phyloP scores from a whole-genome alignment of 1,140 invertebrate genomes.

The Drosophila mayri region DNA sequence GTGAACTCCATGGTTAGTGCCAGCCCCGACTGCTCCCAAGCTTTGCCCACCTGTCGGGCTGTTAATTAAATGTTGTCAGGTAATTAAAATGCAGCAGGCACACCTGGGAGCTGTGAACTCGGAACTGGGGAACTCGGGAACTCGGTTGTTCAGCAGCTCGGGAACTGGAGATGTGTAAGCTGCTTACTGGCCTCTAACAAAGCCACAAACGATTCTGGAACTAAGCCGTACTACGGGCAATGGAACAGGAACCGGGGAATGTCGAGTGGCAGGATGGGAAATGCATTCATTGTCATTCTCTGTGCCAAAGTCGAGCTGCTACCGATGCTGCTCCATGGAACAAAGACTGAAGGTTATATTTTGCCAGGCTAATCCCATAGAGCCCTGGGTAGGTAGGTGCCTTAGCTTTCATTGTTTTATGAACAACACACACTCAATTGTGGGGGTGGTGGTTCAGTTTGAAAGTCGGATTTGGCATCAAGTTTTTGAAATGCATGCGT shows the following conservation, averaged over 20 bases:
- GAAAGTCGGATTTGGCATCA: slow-evolving; percentile 17
- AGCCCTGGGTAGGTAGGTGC: not conserved
- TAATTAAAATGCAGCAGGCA: slow-evolving; percentile 50
- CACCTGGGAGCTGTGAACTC: slow-evolving; percentile 4
- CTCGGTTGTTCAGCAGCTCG: not conserved
- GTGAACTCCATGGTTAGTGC: not conserved
- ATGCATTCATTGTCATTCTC: slow-evolving; percentile 32
- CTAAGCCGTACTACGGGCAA: slow-evolving; percentile 10
- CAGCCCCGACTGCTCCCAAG: not conserved
- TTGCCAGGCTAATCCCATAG: slow-evolving; percentile 20
- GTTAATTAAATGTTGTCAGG: slow-evolving; percentile 49
- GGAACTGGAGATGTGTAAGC: slow-evolving; percentile 14
- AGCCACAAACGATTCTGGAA: slow-evolving; percentile 27
- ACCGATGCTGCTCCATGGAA: not conserved
- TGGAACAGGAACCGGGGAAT: not conserved
- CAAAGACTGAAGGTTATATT: slow-evolving; percentile 31
- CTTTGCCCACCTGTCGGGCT: not conserved
- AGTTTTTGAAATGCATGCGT: slow-evolving; percentile 37
- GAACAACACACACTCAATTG: not conserved
- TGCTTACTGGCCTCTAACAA: slow-evolving; percentile 36
- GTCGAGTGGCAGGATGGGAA: not conserved
- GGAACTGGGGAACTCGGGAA: not conserved
- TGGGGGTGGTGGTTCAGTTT: not conserved
- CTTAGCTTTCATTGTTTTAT: slow-evolving; percentile 13
- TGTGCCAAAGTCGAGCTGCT: not conserved